Percentiles rank a stretch among this genome's conserved stretches.
Conservation (phyloP, 1,140 invertebrate genomes). For the Melitaea cinxia region DNA sequence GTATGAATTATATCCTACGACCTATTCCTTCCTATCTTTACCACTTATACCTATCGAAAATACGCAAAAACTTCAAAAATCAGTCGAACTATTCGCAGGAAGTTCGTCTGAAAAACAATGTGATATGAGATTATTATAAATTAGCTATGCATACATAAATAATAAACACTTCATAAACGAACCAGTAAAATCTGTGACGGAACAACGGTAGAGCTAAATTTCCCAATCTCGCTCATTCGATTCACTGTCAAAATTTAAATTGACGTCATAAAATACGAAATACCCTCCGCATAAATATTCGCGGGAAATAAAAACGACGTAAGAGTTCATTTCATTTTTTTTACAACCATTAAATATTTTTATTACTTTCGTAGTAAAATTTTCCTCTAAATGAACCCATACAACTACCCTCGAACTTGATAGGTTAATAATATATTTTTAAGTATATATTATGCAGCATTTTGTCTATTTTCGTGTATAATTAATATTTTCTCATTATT, state of each 20-base stretch:
- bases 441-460: too few relatives aligned
- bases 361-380: not conserved
- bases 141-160: too few relatives aligned
- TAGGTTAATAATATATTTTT: not conserved
- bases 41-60: too few relatives aligned
- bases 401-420: not conserved
- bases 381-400: not conserved
- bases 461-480: not conserved
- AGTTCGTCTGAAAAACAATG: not conserved
- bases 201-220: not conserved
- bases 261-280: constrained; percentile 12
- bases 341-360: not conserved
- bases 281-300: constrained; percentile 17
- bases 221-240: not conserved
- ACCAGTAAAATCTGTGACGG: not conserved
- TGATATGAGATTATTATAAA: too few relatives aligned
- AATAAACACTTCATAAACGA: too few relatives aligned
- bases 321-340: constrained; percentile 19
- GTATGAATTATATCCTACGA: too few relatives aligned
- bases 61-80: too few relatives aligned
- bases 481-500: too few relatives aligned
- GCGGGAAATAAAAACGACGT: constrained; percentile 19
- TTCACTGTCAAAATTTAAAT: constrained; percentile 14
- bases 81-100: too few relatives aligned
- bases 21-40: too few relatives aligned